Evolutionary conservation across 2,797 vertebrate species (phyloP), one percentile per base, ranked within the genome.

Genomic region (Pristis pectinata): DNA sequence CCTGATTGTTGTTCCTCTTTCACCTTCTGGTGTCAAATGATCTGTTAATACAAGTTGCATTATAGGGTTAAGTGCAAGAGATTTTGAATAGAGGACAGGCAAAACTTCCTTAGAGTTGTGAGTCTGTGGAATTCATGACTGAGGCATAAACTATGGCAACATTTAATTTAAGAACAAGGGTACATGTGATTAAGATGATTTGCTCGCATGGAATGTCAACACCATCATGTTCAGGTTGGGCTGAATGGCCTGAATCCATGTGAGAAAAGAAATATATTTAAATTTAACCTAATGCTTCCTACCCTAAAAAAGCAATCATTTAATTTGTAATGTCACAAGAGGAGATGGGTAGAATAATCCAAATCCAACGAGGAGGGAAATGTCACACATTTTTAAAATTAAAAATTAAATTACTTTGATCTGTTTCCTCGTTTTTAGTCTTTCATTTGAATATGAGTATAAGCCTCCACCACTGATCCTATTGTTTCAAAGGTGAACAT

Each of bases 401-500:
- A 7, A n/a, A 91, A 91, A 37, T 91, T 64, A 61, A 64, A 91
- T 22, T 59, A 10, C 59, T 77, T 64, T 37, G 15, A 30, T 91
- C 17, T 85, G 59, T 24, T 91, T 41, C 87, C 17, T 37, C 87
- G 91, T 91, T 22, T 64, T 64, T 64, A 64, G 64, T n/a, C 22
- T 37, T 91, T 37, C 5, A 91, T 91, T 64, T 91, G 34, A 91
- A 37, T 13, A 37, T 15, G 19, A 19, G 37, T 80, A 15, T 41
- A 80, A 41, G 64, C 30, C 59, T 64, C 87, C 17, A 22, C 37
- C 37, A 61, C 87, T 37, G 87, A n/a, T 64, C 34, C 59, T 61
- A 91, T 41, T 91, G 87, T 91, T 64, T 37, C 59, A 64, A 41
- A 91, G 87, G 87, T 91, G 87, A 91, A 91, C 34, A 7, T 91